Evolutionary conservation across 2,113 vertebrate species (phyloP).

Genomic region (Chroicocephalus ridibundus): DNA sequence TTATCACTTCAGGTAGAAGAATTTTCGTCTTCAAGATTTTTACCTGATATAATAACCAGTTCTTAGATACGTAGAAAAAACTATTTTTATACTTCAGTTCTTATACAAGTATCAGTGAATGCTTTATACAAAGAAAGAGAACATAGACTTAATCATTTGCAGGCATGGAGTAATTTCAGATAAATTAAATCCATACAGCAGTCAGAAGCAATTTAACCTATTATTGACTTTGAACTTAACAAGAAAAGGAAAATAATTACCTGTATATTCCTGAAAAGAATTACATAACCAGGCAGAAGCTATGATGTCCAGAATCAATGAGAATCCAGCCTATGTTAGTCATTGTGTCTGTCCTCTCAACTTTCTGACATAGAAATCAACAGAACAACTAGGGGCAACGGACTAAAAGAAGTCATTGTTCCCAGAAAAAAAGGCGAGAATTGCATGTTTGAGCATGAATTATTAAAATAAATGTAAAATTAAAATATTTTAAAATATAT

Average conservation of each 20-base stretch:
- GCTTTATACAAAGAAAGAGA: not conserved
- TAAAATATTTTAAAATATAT: not conserved
- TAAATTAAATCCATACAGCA: not conserved
- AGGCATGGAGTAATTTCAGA: not conserved
- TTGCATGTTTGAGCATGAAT: not conserved
- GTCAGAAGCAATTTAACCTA: not conserved
- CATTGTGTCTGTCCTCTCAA: constrained; percentile 35
- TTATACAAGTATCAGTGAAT: not conserved
- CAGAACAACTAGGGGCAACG: not conserved
- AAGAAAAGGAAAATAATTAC: constrained; percentile 45
- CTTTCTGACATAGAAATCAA: constrained; percentile 30
- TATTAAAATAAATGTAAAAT: not conserved
- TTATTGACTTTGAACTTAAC: constrained; percentile 46
- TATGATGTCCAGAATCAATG: constrained; percentile 36
- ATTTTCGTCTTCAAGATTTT: not conserved
- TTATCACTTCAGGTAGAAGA: not conserved
- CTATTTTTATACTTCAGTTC: not conserved
- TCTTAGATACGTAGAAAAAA: not conserved
- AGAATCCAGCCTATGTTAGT: constrained; percentile 63
- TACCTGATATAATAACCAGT: not conserved
- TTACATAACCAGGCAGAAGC: constrained; percentile 44
- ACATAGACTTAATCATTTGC: not conserved
- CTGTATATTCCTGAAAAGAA: constrained; percentile 48
- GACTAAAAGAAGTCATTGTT: not conserved
- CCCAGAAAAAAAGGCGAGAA: not conserved